Conservation (phyloP, 2,797 vertebrate species). For the Chelonia mydas region DNA sequence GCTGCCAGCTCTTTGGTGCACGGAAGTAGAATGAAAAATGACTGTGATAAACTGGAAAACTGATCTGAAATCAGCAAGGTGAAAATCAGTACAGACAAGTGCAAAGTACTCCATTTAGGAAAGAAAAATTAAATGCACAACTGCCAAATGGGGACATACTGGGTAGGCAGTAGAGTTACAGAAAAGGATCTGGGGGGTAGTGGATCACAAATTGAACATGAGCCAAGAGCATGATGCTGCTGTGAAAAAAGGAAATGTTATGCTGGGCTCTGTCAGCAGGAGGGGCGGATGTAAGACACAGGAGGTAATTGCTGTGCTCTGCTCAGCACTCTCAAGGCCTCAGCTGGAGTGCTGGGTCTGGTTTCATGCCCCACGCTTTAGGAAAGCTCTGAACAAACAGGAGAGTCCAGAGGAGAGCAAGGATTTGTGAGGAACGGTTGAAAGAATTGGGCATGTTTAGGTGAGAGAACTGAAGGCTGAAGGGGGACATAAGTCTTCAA, state of each 20-base stretch:
- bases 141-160: neutral
- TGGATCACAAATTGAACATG: neutral
- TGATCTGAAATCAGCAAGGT: neutral
- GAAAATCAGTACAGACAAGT: neutral
- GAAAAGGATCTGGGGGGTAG: neutral
- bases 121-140: neutral
- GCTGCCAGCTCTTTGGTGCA: neutral
- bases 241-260: neutral
- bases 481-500: neutral
- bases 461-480: neutral
- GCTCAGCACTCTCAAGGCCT: neutral
- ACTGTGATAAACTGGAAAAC: neutral
- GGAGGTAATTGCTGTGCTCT: neutral
- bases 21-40: neutral
- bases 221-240: neutral
- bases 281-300: neutral
- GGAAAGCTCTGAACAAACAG: neutral
- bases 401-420: neutral
- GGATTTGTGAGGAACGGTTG: neutral
- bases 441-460: neutral
- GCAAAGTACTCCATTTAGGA: neutral
- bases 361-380: neutral
- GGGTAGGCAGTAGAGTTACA: neutral
- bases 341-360: neutral
- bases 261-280: neutral